Percentiles rank a stretch among this genome's conserved stretches.
phyloP scores from a whole-genome alignment of 2,888 invertebrate species.

The Palloptera scutellata region DNA sequence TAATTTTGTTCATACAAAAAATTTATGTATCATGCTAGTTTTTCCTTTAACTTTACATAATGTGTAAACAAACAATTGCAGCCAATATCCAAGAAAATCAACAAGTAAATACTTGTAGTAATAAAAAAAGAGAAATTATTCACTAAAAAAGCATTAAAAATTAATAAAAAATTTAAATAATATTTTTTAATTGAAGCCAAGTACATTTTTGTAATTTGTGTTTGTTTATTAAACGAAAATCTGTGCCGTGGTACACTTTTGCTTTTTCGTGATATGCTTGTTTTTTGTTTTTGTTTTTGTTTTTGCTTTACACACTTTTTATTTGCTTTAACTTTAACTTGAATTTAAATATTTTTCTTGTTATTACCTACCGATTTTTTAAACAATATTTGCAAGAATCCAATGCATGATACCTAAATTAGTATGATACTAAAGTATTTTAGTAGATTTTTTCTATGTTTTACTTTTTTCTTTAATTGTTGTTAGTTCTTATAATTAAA shows the following conservation, averaged over 20 bases:
- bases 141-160: background rate
- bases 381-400: constrained; percentile 53
- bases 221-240: background rate
- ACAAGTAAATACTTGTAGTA: too few species aligned
- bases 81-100: constrained; percentile 28
- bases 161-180: too few species aligned
- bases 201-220: background rate
- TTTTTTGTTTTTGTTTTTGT: background rate
- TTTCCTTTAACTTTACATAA: too few species aligned
- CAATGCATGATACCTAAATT: constrained; percentile 55
- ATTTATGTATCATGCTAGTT: background rate
- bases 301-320: background rate
- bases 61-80: constrained; percentile 18
- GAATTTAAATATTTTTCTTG: too few species aligned
- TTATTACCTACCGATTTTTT: constrained; percentile 58
- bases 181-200: too few species aligned
- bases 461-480: too few species aligned
- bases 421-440: constrained; percentile 46
- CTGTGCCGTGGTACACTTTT: background rate
- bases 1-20: background rate
- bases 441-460: constrained; percentile 6
- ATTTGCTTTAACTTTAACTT: constrained; percentile 1
- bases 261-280: background rate
- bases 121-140: too few species aligned
- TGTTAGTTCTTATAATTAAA: too few species aligned